phyloP scores from a whole-genome alignment of 2,888 invertebrate species.

The Crepidodera aurea region DNA sequence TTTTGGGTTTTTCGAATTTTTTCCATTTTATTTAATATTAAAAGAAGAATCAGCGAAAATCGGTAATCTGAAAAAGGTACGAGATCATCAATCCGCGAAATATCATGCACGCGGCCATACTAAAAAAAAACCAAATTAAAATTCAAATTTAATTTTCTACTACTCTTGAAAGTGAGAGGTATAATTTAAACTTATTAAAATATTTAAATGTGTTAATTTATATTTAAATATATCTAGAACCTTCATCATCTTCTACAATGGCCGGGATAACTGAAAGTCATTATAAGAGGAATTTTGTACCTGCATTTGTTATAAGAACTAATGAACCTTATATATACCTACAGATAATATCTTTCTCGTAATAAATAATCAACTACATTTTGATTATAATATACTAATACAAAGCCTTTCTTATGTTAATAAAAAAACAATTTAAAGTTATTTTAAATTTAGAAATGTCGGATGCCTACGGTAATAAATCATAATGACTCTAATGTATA shows the following conservation, averaged over 20 bases:
- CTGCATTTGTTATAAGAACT: conserved; percentile 36
- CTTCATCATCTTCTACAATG: conserved; percentile 42
- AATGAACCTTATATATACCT: conserved; percentile 30
- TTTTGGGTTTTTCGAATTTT: no score
- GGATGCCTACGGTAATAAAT: neutral
- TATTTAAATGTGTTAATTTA: conserved; percentile 49
- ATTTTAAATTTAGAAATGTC: neutral
- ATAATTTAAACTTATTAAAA: conserved; percentile 35
- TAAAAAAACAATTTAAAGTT: conserved; percentile 5
- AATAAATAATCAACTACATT: conserved; percentile 35
- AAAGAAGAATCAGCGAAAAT: no score
- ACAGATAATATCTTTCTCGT: conserved; percentile 25
- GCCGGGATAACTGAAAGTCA: conserved; percentile 37
- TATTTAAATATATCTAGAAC: conserved; percentile 48
- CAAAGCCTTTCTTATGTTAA: neutral
- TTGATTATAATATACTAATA: conserved; percentile 25
- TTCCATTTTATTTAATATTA: no score
- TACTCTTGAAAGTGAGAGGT: conserved; percentile 4
- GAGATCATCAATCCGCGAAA: no score
- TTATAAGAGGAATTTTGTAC: conserved; percentile 45
- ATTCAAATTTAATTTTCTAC: neutral
- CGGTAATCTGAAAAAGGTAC: no score
- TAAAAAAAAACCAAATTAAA: no score
- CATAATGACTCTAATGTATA: neutral
- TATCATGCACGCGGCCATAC: no score